These are phyloP conservation scores for Nowickia ferox DNA, from an alignment of 2,888 invertebrate species.

Conservation along the genomic window DNA sequence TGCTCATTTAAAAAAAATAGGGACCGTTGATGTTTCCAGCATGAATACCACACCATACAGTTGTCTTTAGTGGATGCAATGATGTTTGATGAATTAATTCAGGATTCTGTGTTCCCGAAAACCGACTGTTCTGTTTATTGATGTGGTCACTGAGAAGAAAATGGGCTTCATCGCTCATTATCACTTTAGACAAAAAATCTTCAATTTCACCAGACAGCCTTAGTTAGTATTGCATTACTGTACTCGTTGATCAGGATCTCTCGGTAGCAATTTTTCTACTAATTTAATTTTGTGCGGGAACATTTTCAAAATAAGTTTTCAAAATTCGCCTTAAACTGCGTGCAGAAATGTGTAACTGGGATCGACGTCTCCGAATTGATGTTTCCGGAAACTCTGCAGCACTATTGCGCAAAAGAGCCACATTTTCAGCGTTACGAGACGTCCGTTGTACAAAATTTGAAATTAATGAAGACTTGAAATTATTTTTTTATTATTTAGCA, in stretches of 20 bases:
- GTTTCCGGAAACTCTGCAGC: not conserved
- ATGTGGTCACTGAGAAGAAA: not conserved
- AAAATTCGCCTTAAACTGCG: not conserved
- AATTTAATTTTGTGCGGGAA: not conserved
- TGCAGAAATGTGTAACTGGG: no score
- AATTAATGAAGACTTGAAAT: no score
- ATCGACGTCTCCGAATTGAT: not conserved
- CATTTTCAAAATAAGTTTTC: conserved; percentile 1
- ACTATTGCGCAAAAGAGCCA: conserved; percentile 2
- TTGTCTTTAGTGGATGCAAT: conserved; percentile 29
- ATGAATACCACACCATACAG: conserved; percentile 11
- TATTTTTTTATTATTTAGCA: no score
- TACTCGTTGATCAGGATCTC: conserved; percentile 1
- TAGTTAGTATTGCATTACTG: not conserved
- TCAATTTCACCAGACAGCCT: conserved; percentile 6
- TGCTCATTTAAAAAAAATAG: conserved; percentile 5
- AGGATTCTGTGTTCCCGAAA: conserved; percentile 12
- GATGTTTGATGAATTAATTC: conserved; percentile 6
- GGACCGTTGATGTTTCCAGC: not conserved
- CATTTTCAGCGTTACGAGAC: not conserved
- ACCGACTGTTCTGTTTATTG: not conserved
- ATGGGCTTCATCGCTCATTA: conserved; percentile 5
- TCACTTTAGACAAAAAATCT: conserved; percentile 13
- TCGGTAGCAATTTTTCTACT: conserved; percentile 9
- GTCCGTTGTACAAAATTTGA: no score